Base-by-base conservation (phyloP, 2,797 vertebrate species). In the Arrhamphus sclerolepis region DNA sequence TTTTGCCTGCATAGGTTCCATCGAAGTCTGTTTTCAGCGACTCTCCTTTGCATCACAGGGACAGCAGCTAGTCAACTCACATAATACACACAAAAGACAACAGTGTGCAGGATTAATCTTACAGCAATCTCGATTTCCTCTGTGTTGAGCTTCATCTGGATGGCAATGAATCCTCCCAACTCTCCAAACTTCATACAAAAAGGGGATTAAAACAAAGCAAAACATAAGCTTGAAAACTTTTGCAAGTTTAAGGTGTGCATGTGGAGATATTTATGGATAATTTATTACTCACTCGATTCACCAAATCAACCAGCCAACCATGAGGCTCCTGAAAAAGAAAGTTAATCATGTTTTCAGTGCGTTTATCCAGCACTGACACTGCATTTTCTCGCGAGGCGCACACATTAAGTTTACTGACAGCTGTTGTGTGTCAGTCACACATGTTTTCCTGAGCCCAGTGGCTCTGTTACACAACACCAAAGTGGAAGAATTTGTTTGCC, bases 271-370 rank as follows among this genome's bases (percentile, higher is more conserved):
- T 22, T 44, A 3, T 18, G 24, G 18, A 59, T 9, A 6, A 26
- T 24, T 41, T 2, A 20, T 34, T 55, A 87, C 93, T 88, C 91
- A 99, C 98, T 92, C 95, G 94, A 89, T 99, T 99, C 66, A 99
- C 97, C 70, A 99, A 91, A 87, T 99, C 98, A 70, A 99, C 96
- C 77, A 99, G 92, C 98, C 98, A 99, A 29, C 98, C 98, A n/a
- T 99, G 97, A 81, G 98, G 98, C 80, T 99, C 98, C 98, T 97
- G 80, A 87, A 83, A 89, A 58, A 89, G 17, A 83, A 10, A 54
- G 41, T 7, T 1, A 34, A 54, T 10, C 18, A 51, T 41, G 47
- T 41, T 63, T 39, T 68, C 13, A 72, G 46, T 31, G 13, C 46
- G 38, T 61, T 53, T 62, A 62, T 53, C 65, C 16, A 62, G 46